phyloP scores from a whole-genome alignment of 1,140 invertebrate species.

The Grapholita molesta region DNA sequence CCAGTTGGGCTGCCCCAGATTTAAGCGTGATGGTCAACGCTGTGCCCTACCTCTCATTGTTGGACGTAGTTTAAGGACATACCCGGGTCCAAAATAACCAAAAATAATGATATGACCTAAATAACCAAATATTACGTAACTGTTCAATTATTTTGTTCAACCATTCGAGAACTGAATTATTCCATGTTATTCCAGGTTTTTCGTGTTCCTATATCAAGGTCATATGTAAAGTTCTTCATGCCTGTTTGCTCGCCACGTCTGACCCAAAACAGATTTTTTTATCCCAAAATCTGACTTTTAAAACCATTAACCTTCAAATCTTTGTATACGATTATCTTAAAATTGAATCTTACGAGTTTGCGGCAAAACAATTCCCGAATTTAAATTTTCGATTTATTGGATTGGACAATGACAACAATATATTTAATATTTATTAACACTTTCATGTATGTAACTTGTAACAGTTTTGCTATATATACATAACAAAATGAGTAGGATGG shows the following conservation, averaged over 20 bases:
- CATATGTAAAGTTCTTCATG: constrained; percentile 34
- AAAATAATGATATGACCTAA: no score
- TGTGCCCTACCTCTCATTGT: no score
- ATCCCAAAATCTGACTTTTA: constrained; percentile 28
- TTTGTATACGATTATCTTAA: constrained; percentile 28
- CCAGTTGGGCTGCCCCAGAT: no score
- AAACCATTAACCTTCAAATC: constrained; percentile 32
- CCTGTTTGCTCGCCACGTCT: not conserved
- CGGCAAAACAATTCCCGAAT: not conserved
- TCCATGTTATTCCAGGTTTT: not conserved
- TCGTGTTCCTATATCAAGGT: constrained; percentile 14
- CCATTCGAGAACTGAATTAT: not conserved
- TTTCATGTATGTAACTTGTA: no score
- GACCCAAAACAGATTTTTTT: constrained; percentile 7
- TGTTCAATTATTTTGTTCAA: not conserved
- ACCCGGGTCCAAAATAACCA: no score
- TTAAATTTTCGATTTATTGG: constrained; percentile 14
- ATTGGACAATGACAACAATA: not conserved
- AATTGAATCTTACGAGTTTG: constrained; percentile 29
- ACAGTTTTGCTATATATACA: no score
- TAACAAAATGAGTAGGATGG: no score
- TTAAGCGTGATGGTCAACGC: no score
- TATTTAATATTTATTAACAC: not conserved
- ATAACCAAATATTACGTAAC: no score
- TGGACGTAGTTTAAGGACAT: no score